Evolutionary conservation across 2,888 invertebrate genomes (phyloP), one percentile per base, ranked within the genome.

Genomic region (Polydrusus tereticollis): DNA sequence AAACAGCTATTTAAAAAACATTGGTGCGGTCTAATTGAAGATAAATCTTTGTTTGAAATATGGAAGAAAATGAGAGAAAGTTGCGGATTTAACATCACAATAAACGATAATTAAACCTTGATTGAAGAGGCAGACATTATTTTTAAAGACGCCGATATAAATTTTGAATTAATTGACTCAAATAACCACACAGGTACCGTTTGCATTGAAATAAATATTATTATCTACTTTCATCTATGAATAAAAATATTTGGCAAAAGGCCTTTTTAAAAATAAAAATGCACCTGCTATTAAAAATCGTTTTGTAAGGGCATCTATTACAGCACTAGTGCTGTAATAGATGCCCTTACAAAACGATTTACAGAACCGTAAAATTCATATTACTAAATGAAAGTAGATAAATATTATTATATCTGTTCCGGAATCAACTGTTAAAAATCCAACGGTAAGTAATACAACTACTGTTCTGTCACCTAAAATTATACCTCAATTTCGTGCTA

Each of bases 61-160:
- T 50, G 50, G 50, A 50, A 50, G 16, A 50, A 50, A 50, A 50
- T 50, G 5, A 50, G 23, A 55, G 23, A 55, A 18, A 55, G 55
- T 55, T 55, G 55, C 16, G 23, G 55, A 18, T 55, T 55, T 29
- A 50, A 3, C 41, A 8, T 45, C 16, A 45, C 12, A 26, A 23
- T 10, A 14, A 50, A 7, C 20, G 23, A 21, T 55, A 23, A 21
- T 18, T 21, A 55, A 55, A 55, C 20, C 55, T 5, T 23, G 20
- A 55, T 55, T 7, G 55, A 55, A 55, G 23, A 55, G 55, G 20
- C 23, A 26, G 20, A 55, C 1, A 55, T 55, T 55, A 23, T 21
- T 20, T 55, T 55, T 55, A 18, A 14, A 50, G 50, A 50, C n/a
- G 41, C n/a, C 5, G 16, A 50, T 21, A 23, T 21, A 2, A 20